phyloP scores from a whole-genome alignment of 2,888 invertebrate species.

The Cerceris ruficornis region DNA sequence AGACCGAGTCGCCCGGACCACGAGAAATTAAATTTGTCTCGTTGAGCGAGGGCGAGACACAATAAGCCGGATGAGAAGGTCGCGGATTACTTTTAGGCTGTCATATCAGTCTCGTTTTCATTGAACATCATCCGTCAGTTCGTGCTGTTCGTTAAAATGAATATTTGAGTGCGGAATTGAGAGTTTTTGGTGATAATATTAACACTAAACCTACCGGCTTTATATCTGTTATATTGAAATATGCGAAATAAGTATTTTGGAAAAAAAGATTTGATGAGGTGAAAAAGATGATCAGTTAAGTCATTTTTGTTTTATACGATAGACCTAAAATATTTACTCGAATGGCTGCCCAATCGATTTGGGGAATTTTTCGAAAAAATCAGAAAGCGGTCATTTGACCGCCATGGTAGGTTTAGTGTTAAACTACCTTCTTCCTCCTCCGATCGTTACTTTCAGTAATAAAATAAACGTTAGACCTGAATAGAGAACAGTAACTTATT shows the following conservation, averaged over 20 bases:
- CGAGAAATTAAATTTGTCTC: slow-evolving; percentile 68
- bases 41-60: slow-evolving; percentile 51
- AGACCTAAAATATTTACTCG: no score
- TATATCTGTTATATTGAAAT: no score
- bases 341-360: no score
- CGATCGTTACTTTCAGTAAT: no score
- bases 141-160: neutral
- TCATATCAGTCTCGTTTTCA: slow-evolving; percentile 18
- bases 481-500: no score
- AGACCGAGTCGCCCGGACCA: slow-evolving; percentile 10
- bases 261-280: no score
- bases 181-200: no score
- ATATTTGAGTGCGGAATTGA: no score
- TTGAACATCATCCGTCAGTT: neutral
- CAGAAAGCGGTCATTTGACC: neutral
- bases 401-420: neutral
- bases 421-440: neutral
- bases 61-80: slow-evolving; percentile 63
- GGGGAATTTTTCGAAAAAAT: neutral
- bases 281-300: no score
- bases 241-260: no score
- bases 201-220: neutral
- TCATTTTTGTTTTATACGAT: no score
- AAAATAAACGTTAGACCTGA: no score
- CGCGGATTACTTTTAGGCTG: slow-evolving; percentile 53